Conservation (phyloP, 2,888 invertebrate genomes). For the Lypha dubia region DNA sequence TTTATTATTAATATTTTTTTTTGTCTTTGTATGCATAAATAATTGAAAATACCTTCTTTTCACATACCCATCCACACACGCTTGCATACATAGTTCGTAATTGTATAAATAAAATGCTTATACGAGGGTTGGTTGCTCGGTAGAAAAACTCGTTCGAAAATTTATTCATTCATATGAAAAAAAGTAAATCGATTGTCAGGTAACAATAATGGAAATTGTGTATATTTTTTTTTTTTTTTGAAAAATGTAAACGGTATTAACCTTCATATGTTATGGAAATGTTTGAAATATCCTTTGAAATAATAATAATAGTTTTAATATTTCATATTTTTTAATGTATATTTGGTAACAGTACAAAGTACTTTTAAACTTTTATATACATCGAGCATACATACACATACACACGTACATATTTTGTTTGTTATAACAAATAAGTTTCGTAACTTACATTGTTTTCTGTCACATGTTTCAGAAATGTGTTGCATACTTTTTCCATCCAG, state of each 20-base stretch:
- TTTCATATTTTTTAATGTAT: background rate
- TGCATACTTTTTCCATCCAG: slow-evolving; percentile 19
- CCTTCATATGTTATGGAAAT: slow-evolving; percentile 18
- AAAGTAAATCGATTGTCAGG: too few species aligned
- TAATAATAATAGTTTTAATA: slow-evolving; percentile 12
- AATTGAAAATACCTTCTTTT: slow-evolving; percentile 54
- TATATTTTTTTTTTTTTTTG: too few species aligned
- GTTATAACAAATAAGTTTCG: slow-evolving; percentile 11
- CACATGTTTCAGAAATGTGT: slow-evolving; percentile 66
- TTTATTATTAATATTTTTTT: background rate
- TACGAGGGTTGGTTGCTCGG: background rate
- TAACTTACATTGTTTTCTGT: slow-evolving; percentile 50
- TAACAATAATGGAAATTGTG: too few species aligned
- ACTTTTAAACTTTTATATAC: slow-evolving; percentile 6
- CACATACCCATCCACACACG: slow-evolving; percentile 6
- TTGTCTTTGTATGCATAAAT: slow-evolving; percentile 7
- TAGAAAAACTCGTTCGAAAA: too few species aligned
- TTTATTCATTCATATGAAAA: too few species aligned
- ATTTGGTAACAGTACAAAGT: slow-evolving; percentile 15
- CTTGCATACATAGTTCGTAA: background rate
- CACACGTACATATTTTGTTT: background rate
- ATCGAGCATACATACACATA: too few species aligned
- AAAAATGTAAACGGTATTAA: too few species aligned
- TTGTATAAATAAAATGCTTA: slow-evolving; percentile 19
- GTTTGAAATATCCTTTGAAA: slow-evolving; percentile 22